These are phyloP conservation scores for Spondyliosoma cantharus DNA, from an alignment of 2,797 vertebrate genomes.

Conservation along the genomic window DNA sequence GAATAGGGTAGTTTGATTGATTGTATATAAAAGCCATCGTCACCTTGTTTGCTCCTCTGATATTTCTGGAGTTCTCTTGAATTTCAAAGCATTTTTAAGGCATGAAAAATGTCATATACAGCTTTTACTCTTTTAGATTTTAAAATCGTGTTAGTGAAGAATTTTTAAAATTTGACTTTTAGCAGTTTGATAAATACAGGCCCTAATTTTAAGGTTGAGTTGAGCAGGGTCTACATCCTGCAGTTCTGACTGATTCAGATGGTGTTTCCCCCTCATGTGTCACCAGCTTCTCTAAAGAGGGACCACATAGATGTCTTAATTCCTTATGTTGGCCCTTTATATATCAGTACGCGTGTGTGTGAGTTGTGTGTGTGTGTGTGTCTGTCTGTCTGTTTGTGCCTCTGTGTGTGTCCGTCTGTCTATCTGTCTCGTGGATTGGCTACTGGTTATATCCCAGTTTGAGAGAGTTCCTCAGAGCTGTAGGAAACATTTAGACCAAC, in stretches of 20 bases:
- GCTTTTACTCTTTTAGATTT: too few species aligned
- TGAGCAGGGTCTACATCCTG: slow-evolving; percentile 32
- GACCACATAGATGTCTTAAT: slow-evolving; percentile 80
- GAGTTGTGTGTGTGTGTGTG: slow-evolving; percentile 50
- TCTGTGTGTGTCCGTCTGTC: slow-evolving; percentile 53
- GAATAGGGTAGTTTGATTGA: background rate
- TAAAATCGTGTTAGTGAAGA: background rate
- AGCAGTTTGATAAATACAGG: slow-evolving; percentile 60
- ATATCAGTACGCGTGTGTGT: slow-evolving; percentile 37
- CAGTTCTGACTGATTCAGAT: slow-evolving; percentile 47
- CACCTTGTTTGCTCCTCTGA: background rate
- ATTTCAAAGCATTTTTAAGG: background rate
- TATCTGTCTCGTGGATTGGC: slow-evolving; percentile 61
- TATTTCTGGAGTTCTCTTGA: background rate
- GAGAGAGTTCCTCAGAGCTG: slow-evolving; percentile 54
- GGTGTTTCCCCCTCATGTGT: slow-evolving; percentile 67
- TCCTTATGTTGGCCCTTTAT: slow-evolving; percentile 71
- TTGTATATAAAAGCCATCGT: background rate
- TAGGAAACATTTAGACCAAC: slow-evolving; percentile 69
- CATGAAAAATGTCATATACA: background rate
- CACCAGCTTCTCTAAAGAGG: slow-evolving; percentile 82
- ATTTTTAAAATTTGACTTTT: background rate
- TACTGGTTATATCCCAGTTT: slow-evolving; percentile 58
- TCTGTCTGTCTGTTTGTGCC: slow-evolving; percentile 47
- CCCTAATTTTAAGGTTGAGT: slow-evolving; percentile 30